These are phyloP conservation scores for Tamandua tetradactyla DNA, from an alignment of 2,797 vertebrate genomes.

Conservation along the genomic window DNA sequence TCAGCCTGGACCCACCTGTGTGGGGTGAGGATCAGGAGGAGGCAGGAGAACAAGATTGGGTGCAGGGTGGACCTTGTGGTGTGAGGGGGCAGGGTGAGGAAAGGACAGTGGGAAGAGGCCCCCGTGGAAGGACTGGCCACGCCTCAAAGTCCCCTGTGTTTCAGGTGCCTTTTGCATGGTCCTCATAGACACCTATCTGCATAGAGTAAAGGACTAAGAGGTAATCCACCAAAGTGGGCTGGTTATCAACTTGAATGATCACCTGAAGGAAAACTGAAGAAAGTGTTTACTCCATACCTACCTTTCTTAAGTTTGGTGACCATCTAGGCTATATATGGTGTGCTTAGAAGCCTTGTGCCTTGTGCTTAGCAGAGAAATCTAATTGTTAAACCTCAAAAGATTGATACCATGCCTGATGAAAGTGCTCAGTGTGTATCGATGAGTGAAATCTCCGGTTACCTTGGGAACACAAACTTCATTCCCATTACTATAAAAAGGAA, in stretches of 20 bases:
- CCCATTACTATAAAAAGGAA: conserved; percentile 61
- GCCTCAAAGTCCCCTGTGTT: background rate
- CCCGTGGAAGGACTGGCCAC: background rate
- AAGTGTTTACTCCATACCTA: background rate
- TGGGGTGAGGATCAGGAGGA: background rate
- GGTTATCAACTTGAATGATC: conserved; percentile 5
- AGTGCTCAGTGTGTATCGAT: conserved; percentile 4
- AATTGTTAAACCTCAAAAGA: conserved; percentile 22
- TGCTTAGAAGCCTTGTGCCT: background rate
- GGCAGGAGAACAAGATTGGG: background rate
- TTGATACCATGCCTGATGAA: background rate
- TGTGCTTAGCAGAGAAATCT: conserved; percentile 15
- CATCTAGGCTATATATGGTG: background rate
- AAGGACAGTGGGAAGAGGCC: background rate
- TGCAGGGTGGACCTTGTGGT: background rate
- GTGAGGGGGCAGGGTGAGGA: background rate
- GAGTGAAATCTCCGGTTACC: conserved; percentile 60
- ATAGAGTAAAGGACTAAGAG: background rate
- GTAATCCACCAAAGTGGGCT: background rate
- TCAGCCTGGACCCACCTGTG: background rate
- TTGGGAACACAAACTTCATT: conserved; percentile 64
- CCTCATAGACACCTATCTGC: background rate
- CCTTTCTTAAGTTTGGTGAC: background rate
- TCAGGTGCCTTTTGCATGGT: background rate
- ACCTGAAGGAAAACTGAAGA: conserved; percentile 36